Conservation (phyloP, 2,113 vertebrate genomes). For the Pandion haliaetus region DNA sequence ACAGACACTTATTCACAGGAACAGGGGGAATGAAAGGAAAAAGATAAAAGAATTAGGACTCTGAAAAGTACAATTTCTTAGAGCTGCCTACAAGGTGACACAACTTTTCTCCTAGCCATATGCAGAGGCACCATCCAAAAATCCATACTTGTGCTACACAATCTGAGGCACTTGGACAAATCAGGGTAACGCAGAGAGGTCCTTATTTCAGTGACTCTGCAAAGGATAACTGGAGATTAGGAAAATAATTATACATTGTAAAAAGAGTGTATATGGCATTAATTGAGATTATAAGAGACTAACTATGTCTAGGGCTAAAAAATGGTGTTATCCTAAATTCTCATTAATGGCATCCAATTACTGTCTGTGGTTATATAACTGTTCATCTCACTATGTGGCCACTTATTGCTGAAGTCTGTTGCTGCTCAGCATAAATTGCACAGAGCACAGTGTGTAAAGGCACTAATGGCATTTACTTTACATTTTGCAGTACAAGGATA, state of each 20-base stretch:
- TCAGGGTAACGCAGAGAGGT: neutral
- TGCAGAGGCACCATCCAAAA: neutral
- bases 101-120: neutral
- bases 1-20: neutral
- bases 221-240: neutral
- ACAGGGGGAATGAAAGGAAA: neutral
- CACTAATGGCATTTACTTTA: slow-evolving; percentile 25
- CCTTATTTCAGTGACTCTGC: neutral
- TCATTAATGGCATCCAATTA: slow-evolving; percentile 58
- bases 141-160: neutral
- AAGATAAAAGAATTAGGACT: neutral
- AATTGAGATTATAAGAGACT: neutral
- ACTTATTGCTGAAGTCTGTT: slow-evolving; percentile 45
- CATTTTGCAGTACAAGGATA: slow-evolving; percentile 8
- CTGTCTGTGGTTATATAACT: slow-evolving; percentile 31
- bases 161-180: neutral
- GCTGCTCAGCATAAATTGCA: slow-evolving; percentile 33
- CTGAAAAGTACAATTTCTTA: neutral
- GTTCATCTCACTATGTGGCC: slow-evolving; percentile 48
- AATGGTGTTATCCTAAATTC: slow-evolving; percentile 27
- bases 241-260: slow-evolving; percentile 3
- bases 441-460: neutral
- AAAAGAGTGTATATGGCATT: neutral
- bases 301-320: neutral
- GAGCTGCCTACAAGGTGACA: neutral